Base-by-base conservation (phyloP, 2,113 vertebrate species). In the Euleptes europaea region DNA sequence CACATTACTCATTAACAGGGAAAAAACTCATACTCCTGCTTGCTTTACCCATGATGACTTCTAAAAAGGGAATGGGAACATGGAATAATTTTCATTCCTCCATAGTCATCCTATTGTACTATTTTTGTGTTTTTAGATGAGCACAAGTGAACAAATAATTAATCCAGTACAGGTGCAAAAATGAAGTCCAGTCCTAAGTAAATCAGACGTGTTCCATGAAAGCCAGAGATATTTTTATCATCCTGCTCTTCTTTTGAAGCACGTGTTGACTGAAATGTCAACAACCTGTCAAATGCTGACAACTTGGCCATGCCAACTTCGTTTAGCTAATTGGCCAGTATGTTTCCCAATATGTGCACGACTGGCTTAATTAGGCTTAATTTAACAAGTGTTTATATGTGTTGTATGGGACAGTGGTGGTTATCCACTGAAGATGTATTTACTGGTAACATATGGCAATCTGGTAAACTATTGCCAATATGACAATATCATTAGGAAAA, bases 261-360 rank as follows among this genome's bases (percentile, higher is more conserved):
- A 85, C 31, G 84, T 85, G 84, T 80, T 85, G 84, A 85, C 79
- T 71, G 84, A 85, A 33, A 85, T 73, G 54, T 85, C 54, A 85
- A 85, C 77, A 85, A 85, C 77, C 84, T 85, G 84, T 69, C 84
- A 85, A 85, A 85, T 73, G 47, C 40, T 85, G 84, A 85, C 54
- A 85, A 73, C 84, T 85, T 80, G 77, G 84, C 84, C 54, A 80
- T 65, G 69, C 69, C 51, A 85, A 85, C 84, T 85, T 73, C 33
- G 14, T 72, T 80, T 80, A 80, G 69, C 51, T 85, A 85, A 85
- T 85, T 85, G 84, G 84, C 54, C 84, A 80, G 84, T 85, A 85
- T 85, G 84, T 80, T 85, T 85, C 69, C 77, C 84, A 85, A 85
- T 85, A 85, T 85, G 84, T 80, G 84, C 79, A 15, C 67, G 80